Evolutionary conservation across 2,797 vertebrate species (phyloP), one percentile per base, ranked within the genome.

Genomic region (Crax fasciolata): DNA sequence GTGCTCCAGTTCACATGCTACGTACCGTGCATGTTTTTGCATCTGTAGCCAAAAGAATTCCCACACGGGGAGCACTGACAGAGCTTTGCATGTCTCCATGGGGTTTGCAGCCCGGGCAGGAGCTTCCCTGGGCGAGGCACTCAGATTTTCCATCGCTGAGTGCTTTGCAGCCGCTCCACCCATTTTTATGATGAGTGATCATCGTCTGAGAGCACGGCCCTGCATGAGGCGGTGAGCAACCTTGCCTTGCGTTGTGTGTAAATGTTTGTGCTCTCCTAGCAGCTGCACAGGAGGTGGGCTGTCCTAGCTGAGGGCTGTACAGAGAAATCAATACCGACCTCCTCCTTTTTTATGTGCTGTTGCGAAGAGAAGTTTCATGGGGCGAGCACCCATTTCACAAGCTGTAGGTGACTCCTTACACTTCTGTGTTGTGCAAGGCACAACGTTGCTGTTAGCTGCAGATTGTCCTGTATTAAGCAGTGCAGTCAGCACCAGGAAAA

Each of bases 141-240:
- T 96, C 90, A 97, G 41, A 85, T 96, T 96, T 96, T 96, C 96
- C 94, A 68, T 87, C 0, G 4, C 59, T 48, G 68, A 68, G 44
- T 82, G 61, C 75, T 94, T 93, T 90, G 71, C 38, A 80, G 90
- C 72, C 3, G 5, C 90, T 96, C 88, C 96, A 94, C 96, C 96
- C 90, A 65, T 89, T 93, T 95, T 93, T 90, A 95, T 44, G 92
- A 85, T 96, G 93, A 95, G 88, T 89, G 93, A 89, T 96, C 78
- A 39, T 87, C 2, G 0, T 82, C 51, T 87, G 3, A 70, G 77
- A 87, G 71, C 41, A 1, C 63, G 39, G 75, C 54, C 78, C 57
- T 92, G 61, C 74, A 71, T 65, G 72, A 87, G 86, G 84, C 77
- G 90, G 84, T 94, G 93, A 94, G 86, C 88, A 93, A 80, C 38